Conservation (phyloP, 2,888 invertebrate genomes). For the Drepanosiphum platanoidis region DNA sequence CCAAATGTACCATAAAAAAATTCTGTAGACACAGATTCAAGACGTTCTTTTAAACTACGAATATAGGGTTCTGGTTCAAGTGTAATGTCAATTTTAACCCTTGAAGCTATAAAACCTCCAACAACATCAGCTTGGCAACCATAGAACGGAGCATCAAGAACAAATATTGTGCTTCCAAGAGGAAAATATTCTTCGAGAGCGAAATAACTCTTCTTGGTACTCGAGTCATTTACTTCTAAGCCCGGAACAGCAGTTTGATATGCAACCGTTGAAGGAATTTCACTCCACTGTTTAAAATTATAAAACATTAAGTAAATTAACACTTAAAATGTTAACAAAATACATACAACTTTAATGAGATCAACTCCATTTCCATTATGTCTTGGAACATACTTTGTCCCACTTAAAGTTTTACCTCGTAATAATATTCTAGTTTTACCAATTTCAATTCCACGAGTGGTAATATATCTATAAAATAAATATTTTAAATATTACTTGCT, state of each 20-base stretch:
- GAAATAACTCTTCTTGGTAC: constrained; percentile 67
- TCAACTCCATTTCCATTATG: constrained; percentile 70
- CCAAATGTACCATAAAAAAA: constrained; percentile 50
- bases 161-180: constrained; percentile 76
- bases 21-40: constrained; percentile 70
- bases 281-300: constrained; percentile 45
- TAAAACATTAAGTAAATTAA: background rate
- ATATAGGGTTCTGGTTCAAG: constrained; percentile 66
- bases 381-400: constrained; percentile 72
- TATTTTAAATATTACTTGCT: background rate
- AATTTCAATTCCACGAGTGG: constrained; percentile 80
- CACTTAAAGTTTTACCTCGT: constrained; percentile 78
- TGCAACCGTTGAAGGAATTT: constrained; percentile 14
- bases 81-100: constrained; percentile 71
- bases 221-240: constrained; percentile 68
- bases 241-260: constrained; percentile 75
- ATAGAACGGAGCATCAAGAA: constrained; percentile 82
- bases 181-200: constrained; percentile 76
- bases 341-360: constrained; percentile 54
- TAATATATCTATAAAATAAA: constrained; percentile 58
- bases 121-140: constrained; percentile 81
- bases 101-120: constrained; percentile 67
- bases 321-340: constrained; percentile 14
- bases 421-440: constrained; percentile 76
- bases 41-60: constrained; percentile 32